Evolutionary conservation across 2,888 invertebrate genomes (phyloP), one percentile per base, ranked within the genome.

Genomic region (Cryptophagus acutangulus): DNA sequence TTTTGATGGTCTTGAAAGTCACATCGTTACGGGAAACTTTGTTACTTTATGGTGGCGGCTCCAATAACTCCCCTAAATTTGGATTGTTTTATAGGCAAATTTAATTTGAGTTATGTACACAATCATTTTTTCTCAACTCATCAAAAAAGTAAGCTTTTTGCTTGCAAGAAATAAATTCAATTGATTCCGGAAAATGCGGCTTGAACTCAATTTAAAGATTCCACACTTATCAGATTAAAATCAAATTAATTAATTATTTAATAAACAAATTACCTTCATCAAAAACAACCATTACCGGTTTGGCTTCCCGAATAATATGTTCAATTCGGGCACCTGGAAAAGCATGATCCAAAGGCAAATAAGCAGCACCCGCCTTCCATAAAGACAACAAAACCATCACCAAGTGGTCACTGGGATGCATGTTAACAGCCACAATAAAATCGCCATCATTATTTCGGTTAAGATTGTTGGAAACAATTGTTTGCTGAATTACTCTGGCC

Each of bases 341-440:
- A 20, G 74, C 76, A 0, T 81, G 78, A 61, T 90, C 90, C 55
- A 92, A 73, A 0, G 92, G 91, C 37, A 91, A 71, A 68, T 92
- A 92, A 0, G 89, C 85, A 10, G 84, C 86, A 0, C 91, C 90
- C 0, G 84, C 74, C 69, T 90, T 89, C 78, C 87, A 81, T 36
- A 84, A 78, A 1, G 86, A 80, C 45, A 91, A 65, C 13, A 92
- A 67, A 0, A 81, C 70, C 17, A 78, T 72, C 5, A 89, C 75
- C 40, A 85, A 62, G 24, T 70, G 75, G 55, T 86, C 82, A 2
- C 83, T 79, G 0, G 90, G 89, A 48, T 79, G 77, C 80, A 90
- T 81, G 59, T 84, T 85, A 0, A 90, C 83, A 1, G 85, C 87
- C 0, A 90, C 74, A 8, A 88, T 79, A 54, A 69, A 81, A 62